Evolutionary conservation across 2,797 vertebrate species (phyloP), one percentile per base, ranked within the genome.

Genomic region (Chaunax sp.): DNA sequence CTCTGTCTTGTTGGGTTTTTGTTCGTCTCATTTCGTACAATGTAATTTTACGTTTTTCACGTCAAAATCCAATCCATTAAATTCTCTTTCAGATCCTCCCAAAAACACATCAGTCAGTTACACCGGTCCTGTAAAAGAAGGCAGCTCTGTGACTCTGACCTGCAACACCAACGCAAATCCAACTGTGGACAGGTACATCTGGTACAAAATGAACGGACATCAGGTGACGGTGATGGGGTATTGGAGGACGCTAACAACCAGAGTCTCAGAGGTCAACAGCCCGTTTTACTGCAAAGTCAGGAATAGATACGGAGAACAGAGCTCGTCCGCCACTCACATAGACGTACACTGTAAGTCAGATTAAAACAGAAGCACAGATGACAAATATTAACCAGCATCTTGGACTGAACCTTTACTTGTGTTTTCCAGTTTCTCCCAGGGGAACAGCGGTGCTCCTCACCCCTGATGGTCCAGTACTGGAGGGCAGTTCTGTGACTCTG

Each of bases 331-430:
- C 46, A 19, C 56, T 58, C 52, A 69, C 20, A 74, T 92, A 18
- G 90, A 91, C 0, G 80, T 90, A 0, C 81, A 60, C 4, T 92
- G 91, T 92, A 57, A 88, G 91, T 89, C 10, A 28, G n/a, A 51
- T 2, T 49, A 4, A 54, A 60, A 52, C 35, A 35, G 10, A 46
- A 20, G 40, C 10, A 14, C 26, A 41, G 8, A 45, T 41, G 20
- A 20, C n/a, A 20, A 20, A 25, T 26, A 41, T 1, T 9, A 10
- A 1, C 12, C 16, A 8, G 44, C 12, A 20, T 53, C 37, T 30
- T 23, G 4, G 0, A 64, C 33, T 69, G n/a, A 71, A 60, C 3
- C 8, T 3, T 15, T 18, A 2, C 1, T 40, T 57, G 12, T 56
- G 14, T 70, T 60, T 66, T 62, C 20, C 60, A 93, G 92, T 90